phyloP scores from a whole-genome alignment of 2,797 vertebrate species.

The Clarias laeviceps region DNA sequence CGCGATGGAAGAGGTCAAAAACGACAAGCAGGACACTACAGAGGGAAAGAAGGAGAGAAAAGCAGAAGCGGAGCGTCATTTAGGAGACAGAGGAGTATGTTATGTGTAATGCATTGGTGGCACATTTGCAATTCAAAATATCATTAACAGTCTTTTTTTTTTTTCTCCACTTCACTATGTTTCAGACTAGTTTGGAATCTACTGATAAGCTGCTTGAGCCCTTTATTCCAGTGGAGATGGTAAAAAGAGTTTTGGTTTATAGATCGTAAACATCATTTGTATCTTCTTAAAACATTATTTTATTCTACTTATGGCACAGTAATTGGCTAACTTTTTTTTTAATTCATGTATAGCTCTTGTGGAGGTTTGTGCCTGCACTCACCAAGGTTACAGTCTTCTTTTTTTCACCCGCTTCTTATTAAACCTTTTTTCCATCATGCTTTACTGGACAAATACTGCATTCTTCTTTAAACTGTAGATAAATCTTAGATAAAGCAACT shows the following conservation, averaged over 20 bases:
- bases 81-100: conserved; percentile 63
- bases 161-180: conserved; percentile 1
- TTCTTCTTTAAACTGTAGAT: neutral
- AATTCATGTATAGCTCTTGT: neutral
- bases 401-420: neutral
- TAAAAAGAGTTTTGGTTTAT: conserved; percentile 53
- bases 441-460: neutral
- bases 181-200: conserved; percentile 77
- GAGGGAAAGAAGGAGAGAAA: conserved; percentile 44
- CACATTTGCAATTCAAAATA: neutral
- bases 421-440: neutral
- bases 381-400: neutral
- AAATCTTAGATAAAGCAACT: neutral
- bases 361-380: neutral
- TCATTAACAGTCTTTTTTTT: neutral
- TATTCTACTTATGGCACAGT: neutral
- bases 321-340: neutral
- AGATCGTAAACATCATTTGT: neutral
- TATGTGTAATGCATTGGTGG: neutral
- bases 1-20: conserved; percentile 44
- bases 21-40: neutral
- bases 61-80: conserved; percentile 44
- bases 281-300: neutral
- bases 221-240: conserved; percentile 64
- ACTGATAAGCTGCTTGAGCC: conserved; percentile 79